Evolutionary conservation across 2,888 invertebrate species (phyloP), one percentile per base, ranked within the genome.

Genomic region (Syrista parreyssii): DNA sequence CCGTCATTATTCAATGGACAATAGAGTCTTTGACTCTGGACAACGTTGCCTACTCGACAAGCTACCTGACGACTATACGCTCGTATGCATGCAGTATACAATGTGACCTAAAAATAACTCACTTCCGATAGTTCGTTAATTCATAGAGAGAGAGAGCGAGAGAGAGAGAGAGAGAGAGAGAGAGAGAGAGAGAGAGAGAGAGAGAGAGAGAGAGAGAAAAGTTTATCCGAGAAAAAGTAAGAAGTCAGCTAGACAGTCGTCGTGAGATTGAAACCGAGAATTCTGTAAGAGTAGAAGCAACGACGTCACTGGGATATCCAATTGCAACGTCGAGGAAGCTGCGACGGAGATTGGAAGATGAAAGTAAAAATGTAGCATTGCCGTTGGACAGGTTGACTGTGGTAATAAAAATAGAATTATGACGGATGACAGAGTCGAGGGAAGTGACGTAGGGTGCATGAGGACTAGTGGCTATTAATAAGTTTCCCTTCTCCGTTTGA

Each of bases 381-480:
- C 73, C n/a, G 75, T 40, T 68, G 68, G 73, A 36, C 40, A 40
- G 40, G 30, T 69, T 23, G 23, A 35, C 36, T 33, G 68, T 68
- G 68, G 32, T 69, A 23, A 36, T 36, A 82, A 80, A 86, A 86
- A 86, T 84, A 83, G 86, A 85, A 86, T 81, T 77, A 83, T 82
- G 82, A 84, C 82, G 81, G 74, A 82, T 78, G 77, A 75, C 82
- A 9, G 40, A 55, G 40, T 55, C 40, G 40, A 55, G 40, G 23
- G 40, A 23, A 40, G 40, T 6, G 40, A 40, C 15, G 40, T 40
- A 6, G 40, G 40, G 15, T 1, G 40, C 15, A 4, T 15, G 6
- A 23, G 40, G 15, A 55, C 23, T 0, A 6, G 15, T 9, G 6
- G 23, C 40, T 55, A 55, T 55, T 55, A 55, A 55, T 55, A 55